Evolutionary conservation across 2,888 invertebrate species (phyloP).

Genomic region (Chouioia cunea): DNA sequence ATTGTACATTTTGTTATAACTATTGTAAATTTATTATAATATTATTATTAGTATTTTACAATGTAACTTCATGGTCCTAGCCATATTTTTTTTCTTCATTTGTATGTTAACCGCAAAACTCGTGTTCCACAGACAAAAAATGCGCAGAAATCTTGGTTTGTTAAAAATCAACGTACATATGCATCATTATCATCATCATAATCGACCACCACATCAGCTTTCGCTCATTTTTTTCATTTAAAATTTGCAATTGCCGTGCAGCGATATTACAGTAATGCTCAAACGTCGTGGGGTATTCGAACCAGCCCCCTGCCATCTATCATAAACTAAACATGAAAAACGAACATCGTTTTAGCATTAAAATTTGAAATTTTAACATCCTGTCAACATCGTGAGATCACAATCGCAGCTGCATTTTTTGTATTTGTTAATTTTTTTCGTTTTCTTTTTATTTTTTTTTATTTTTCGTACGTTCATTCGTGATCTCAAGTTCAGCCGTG

Average conservation of each 20-base stretch:
- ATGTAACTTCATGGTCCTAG: constrained; percentile 49
- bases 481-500: constrained; percentile 13
- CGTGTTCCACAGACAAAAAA: constrained; percentile 47
- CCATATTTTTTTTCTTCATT: constrained; percentile 45
- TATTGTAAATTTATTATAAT: constrained; percentile 51
- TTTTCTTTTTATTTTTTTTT: not conserved
- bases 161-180: constrained; percentile 39
- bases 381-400: constrained; percentile 26
- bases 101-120: constrained; percentile 47
- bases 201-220: constrained; percentile 19
- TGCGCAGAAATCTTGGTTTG: constrained; percentile 31
- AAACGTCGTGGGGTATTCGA: not conserved
- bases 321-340: constrained; percentile 29
- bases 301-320: too few relatives aligned
- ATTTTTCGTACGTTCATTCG: not conserved
- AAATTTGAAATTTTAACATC: constrained; percentile 47
- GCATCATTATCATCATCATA: too few relatives aligned
- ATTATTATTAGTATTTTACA: constrained; percentile 50
- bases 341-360: constrained; percentile 38
- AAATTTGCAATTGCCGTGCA: constrained; percentile 39
- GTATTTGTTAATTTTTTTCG: not conserved
- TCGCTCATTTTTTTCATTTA: constrained; percentile 30
- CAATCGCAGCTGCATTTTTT: constrained; percentile 24
- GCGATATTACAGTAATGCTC: constrained; percentile 19
- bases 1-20: constrained; percentile 46